Evolutionary conservation across 2,888 invertebrate species (phyloP), one percentile per base, ranked within the genome.

Genomic region (Melanostoma scalare): DNA sequence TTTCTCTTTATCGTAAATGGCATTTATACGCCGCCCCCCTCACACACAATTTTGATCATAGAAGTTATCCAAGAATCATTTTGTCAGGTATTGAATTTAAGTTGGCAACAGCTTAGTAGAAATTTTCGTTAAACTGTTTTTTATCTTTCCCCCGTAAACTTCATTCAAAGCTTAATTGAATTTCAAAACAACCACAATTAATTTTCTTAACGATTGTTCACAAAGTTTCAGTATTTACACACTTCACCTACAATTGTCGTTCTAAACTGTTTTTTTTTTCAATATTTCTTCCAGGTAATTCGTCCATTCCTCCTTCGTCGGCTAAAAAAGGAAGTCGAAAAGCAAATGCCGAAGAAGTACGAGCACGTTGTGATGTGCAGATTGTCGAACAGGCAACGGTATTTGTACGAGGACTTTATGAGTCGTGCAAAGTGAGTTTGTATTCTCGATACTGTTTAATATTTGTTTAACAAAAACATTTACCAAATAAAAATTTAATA

Each of bases 401-500:
- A 95, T 92, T 93, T 99, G 77, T 99, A 99, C 92, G 99, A 99
- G 92, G 99, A 99, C 92, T 99, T 99, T 92, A 99, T 99, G 99
- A 96, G 97, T 68, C 94, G 98, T 88, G 95, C 98, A 89, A 96
- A 96, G 96, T 97, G 92, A 93, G 95, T 93, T 85, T 86, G 85
- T 84, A 85, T 82, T 71, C n/a, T 33, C 44, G 46, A n/a, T 30
- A 20, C 20, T 20, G 20, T 3, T 30, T 30, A 4, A 3, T 48
- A 6, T 20, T 35, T 8, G 1, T 40, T 36, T 46, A 5, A 2
- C 8, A 31, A 8, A 10, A 40, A 5, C 35, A 9, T 36, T 9
- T 35, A 2, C 10, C 30, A 30, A 42, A 10, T 3, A 8, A 33
- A 6, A 46, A 2, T 48, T 38, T 4, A 46, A 46, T 20, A 10